Evolutionary conservation across 2,797 vertebrate species (phyloP), one percentile per base, ranked within the genome.

Genomic region (Eulemur coronatus): DNA sequence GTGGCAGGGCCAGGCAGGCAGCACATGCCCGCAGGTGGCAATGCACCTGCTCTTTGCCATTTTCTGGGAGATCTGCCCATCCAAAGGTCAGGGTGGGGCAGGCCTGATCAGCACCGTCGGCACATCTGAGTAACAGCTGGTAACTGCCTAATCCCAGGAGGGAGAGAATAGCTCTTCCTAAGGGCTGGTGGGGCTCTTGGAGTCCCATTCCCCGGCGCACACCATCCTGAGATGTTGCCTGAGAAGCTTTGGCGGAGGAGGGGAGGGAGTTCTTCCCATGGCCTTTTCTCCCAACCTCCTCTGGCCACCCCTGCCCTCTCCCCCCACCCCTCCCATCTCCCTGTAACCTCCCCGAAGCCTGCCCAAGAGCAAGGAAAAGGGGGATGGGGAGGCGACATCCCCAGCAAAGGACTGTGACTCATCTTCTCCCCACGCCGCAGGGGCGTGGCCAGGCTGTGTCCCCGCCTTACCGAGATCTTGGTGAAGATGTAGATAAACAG

Each of bases 401-500:
- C 72, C 24, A 30, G 38, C 10, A 1, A 30, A 4, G 1, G 5
- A 2, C 72, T 48, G 7, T 50, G 13, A 2, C 50, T 3, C 3
- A 57, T 41, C 35, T 15, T 59, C 80, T 75, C 38, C 0, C 13
- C 17, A 30, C 2, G 76, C 41, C 22, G 6, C 18, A 48, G 11
- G 28, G 17, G 38, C 0, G 0, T 8, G 55, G 50, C 50, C 59
- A 28, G 72, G 48, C 79, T 8, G 0, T 0, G 11, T n/a, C 78
- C 95, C 89, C 4, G 5, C 97, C 99, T 98, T 98, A 99, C 99
- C 73, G 99, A 99, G 98, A 99, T 99, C 98, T 99, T 99, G 97
- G 99, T 99, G 98, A 99, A 99, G 98, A 99, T 99, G 92, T 99
- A 99, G 98, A 99, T 99, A 84, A 99, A 99, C 97, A 99, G 98